Evolutionary conservation across 2,113 vertebrate genomes (phyloP).

Genomic region (Scortum barcoo): DNA sequence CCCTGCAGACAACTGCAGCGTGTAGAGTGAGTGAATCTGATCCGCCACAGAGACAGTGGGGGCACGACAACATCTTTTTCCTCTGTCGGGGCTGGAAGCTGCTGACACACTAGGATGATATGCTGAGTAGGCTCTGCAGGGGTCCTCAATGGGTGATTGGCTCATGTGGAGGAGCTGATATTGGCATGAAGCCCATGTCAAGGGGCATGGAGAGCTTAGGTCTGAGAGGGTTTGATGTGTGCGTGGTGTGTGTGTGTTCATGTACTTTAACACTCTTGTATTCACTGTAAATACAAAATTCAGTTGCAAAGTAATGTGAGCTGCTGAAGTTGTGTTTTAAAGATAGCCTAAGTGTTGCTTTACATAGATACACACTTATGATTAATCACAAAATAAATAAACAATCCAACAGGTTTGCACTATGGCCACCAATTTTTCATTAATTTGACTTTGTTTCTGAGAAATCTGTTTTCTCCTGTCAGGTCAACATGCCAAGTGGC

Average conservation of each 20-base stretch:
- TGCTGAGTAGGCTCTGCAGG: constrained; percentile 56
- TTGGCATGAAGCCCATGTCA: constrained; percentile 47
- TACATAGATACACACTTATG: not conserved
- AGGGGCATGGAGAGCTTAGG: constrained; percentile 13
- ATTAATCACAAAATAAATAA: not conserved
- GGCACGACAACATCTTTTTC: constrained; percentile 42
- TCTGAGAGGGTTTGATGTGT: constrained; percentile 3
- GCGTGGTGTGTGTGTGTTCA: constrained; percentile 1
- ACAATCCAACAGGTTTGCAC: not conserved
- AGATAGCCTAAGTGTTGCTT: not conserved
- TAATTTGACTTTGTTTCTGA: not conserved
- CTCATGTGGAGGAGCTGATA: constrained; percentile 51
- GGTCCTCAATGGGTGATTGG: constrained; percentile 53
- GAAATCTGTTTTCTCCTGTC: not conserved
- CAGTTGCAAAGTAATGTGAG: not conserved
- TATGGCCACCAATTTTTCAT: not conserved
- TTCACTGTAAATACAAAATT: constrained; percentile 8
- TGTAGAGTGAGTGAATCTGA: constrained; percentile 22
- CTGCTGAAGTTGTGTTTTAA: not conserved
- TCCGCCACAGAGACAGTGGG: constrained; percentile 10
- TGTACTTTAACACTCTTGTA: constrained; percentile 1
- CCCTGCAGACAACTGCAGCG: constrained; percentile 10
- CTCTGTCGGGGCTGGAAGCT: constrained; percentile 35
- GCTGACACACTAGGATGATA: constrained; percentile 61
- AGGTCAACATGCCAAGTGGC: not conserved